A percentile compares a stretch with the other conserved stretches of the same genome.
Evolutionary conservation across 35 echinoderm and acorn worm species (phyloP).

Genomic region (Patiria miniata): DNA sequence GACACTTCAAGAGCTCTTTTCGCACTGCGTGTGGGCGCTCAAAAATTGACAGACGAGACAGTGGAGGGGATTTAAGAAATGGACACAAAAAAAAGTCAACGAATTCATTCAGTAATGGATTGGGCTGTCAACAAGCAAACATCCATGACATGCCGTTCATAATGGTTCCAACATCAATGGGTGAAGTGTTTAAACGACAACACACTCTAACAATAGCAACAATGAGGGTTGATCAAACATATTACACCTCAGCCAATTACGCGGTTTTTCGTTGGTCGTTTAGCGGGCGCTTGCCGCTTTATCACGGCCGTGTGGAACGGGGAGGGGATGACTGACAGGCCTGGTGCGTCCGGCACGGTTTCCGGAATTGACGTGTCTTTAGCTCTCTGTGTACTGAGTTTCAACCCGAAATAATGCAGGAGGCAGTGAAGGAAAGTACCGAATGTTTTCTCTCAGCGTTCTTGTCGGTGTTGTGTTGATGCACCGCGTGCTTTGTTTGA

Average conservation of each 20-base stretch:
- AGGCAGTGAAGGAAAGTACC: too few species aligned
- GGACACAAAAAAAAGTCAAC: not conserved
- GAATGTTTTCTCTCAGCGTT: too few species aligned
- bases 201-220: not conserved
- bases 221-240: not conserved
- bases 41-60: too few species aligned
- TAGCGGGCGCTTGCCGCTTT: constrained; percentile 4
- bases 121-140: constrained; percentile 10
- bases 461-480: too few species aligned
- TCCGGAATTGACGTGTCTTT: not conserved
- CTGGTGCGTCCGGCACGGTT: not conserved
- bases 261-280: not conserved
- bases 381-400: not conserved
- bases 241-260: constrained; percentile 12
- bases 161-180: too few species aligned
- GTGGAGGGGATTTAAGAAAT: not conserved
- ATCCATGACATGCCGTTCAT: not conserved
- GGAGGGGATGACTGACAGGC: not conserved
- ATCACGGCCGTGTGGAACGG: not conserved
- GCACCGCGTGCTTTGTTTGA: not conserved
- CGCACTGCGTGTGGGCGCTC: too few species aligned
- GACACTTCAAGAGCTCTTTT: too few species aligned
- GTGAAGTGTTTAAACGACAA: not conserved
- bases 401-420: not conserved
- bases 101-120: not conserved